Conservation (phyloP, 2,797 vertebrate genomes). For the Coregonus suidteri region DNA sequence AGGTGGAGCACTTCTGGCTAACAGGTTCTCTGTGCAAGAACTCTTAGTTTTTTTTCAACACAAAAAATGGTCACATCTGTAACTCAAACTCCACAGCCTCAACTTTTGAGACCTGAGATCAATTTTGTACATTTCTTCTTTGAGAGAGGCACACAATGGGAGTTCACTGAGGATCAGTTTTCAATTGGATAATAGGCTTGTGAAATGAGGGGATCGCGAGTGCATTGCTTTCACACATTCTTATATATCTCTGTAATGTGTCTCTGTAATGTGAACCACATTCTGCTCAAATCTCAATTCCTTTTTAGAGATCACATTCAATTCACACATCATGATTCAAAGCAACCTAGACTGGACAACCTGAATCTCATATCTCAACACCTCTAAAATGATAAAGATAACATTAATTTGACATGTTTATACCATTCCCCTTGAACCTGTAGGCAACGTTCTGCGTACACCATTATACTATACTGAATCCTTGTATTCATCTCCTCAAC, state of each 20-base stretch:
- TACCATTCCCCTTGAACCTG: background rate
- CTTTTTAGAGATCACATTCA: slow-evolving; percentile 49
- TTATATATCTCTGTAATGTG: slow-evolving; percentile 64
- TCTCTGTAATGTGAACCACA: slow-evolving; percentile 65
- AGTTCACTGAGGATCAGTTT: slow-evolving; percentile 76
- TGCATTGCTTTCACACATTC: slow-evolving; percentile 78
- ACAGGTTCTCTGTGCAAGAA: slow-evolving; percentile 60
- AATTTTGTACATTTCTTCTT: slow-evolving; percentile 78
- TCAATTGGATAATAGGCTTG: slow-evolving; percentile 78
- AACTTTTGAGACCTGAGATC: slow-evolving; percentile 77
- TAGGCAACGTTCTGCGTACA: background rate
- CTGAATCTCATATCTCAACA: background rate
- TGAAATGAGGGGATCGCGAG: slow-evolving; percentile 72
- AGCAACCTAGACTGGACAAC: background rate
- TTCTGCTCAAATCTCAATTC: slow-evolving; percentile 49
- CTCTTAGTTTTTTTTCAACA: slow-evolving; percentile 45
- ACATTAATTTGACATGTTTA: background rate
- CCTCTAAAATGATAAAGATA: background rate
- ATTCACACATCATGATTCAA: slow-evolving; percentile 50
- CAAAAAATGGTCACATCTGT: slow-evolving; percentile 80
- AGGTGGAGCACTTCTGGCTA: slow-evolving; percentile 74
- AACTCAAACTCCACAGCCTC: slow-evolving; percentile 60
- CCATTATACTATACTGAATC: background rate
- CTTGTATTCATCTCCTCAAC: background rate
- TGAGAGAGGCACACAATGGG: slow-evolving; percentile 71